A percentile compares a stretch with the other conserved stretches of the same genome.
These are phyloP conservation scores for Agriopis aurantiaria DNA, from an alignment of 2,888 invertebrate species.

Conservation along the genomic window DNA sequence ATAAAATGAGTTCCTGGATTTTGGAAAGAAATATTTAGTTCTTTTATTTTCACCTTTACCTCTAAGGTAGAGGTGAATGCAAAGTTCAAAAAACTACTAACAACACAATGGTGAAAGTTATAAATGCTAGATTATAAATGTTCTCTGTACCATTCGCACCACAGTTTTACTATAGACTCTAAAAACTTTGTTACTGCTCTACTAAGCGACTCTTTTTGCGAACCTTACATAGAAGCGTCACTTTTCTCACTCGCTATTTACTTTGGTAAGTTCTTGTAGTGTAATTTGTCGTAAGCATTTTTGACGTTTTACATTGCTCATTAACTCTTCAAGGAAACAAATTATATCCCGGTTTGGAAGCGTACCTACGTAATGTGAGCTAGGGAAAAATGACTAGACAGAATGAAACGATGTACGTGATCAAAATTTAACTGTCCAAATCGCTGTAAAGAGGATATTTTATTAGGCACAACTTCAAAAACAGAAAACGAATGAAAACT, in stretches of 20 bases:
- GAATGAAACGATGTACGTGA: background rate
- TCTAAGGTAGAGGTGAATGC: conserved; percentile 4
- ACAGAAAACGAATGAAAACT: no score
- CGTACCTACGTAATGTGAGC: background rate
- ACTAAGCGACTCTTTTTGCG: conserved; percentile 6
- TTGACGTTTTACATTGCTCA: conserved; percentile 15
- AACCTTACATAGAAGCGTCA: conserved; percentile 15
- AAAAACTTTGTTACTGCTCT: conserved; percentile 14
- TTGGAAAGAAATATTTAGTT: conserved; percentile 36
- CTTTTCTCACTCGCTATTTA: conserved; percentile 18
- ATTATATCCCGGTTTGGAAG: background rate
- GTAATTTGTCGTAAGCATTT: conserved; percentile 21
- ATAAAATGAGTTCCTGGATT: conserved; percentile 16
- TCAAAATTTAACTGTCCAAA: background rate
- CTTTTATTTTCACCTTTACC: conserved; percentile 18
- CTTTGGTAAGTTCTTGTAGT: conserved; percentile 12
- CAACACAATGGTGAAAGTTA: background rate
- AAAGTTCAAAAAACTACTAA: conserved; percentile 4
- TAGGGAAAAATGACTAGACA: background rate
- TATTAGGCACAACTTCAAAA: no score
- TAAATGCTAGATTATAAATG: conserved; percentile 4
- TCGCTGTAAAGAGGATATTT: no score
- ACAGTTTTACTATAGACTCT: background rate
- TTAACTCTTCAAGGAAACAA: conserved; percentile 13
- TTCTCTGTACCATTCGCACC: background rate